Evolutionary conservation across 1,140 invertebrate species (phyloP).

Genomic region (Cyclina sinensis): DNA sequence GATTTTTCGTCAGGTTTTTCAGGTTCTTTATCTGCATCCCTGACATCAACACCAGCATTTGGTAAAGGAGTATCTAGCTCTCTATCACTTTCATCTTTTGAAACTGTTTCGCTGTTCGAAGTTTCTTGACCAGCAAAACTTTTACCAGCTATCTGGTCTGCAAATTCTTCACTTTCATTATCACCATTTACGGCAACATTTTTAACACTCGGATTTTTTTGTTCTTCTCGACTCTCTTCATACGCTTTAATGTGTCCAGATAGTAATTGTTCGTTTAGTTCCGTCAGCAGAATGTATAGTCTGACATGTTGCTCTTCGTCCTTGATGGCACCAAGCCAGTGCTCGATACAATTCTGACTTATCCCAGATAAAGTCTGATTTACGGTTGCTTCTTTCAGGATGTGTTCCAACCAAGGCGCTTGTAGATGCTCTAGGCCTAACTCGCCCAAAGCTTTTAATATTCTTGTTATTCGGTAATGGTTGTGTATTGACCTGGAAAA

Average conservation of each 20-base stretch:
- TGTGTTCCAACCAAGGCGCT: not conserved
- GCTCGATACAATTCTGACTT: not conserved
- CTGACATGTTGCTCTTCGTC: not conserved
- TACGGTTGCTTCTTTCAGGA: not conserved
- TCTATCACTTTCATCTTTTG: not conserved
- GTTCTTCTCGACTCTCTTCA: not conserved
- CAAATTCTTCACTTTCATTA: not conserved
- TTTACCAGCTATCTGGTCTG: not conserved
- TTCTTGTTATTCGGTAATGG: conserved; percentile 43
- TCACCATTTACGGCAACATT: not conserved
- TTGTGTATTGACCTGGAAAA: conserved; percentile 51
- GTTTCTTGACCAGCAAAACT: not conserved
- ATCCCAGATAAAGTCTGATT: not conserved
- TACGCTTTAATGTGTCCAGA: too few relatives aligned
- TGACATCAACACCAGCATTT: not conserved
- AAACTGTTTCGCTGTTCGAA: not conserved
- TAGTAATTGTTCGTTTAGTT: not conserved
- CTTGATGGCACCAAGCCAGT: conserved; percentile 20
- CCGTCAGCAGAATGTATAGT: not conserved
- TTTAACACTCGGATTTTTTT: not conserved
- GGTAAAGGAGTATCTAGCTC: not conserved
- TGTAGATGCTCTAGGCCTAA: conserved; percentile 31
- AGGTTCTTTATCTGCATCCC: not conserved
- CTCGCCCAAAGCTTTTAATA: conserved; percentile 33
- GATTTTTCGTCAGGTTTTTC: not conserved